Base-by-base conservation (phyloP, 2,888 invertebrate genomes). In the Flexamia atlantica region DNA sequence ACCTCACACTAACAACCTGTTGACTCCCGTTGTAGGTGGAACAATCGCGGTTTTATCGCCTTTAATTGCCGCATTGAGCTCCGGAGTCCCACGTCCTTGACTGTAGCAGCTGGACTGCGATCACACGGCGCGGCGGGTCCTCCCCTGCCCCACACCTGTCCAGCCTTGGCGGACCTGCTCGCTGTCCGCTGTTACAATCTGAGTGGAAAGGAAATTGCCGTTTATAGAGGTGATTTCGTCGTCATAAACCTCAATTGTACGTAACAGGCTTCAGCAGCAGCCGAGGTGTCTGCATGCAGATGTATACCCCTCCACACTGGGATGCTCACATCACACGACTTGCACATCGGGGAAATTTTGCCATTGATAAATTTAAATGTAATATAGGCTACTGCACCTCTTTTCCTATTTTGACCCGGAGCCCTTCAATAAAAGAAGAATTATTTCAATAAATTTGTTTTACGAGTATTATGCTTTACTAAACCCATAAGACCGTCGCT, bases 131-230 rank as follows among this genome's bases (percentile, higher is more conserved):
- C 4, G 7, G 46, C n/a, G 17, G 46, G 46, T 17, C 36, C 36
- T 36, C 28, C 64, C 28, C 64, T 30, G 40, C 12, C n/a, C 25
- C 7, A 64, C 64, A 64, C 64, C 64, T 64, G 64, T 30, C 64
- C 30, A 4, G 14, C 64, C 64, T 64, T 64, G 64, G 57, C 25
- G 25, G 4, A 17, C 28, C 28, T 2, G 64, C 20, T 53, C 14
- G 53, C 57, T 20, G 57, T 57, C 23, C 20, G 23, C 20, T 57
- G 20, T 64, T 28, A 64, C 28, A 30, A 64, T 64, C 64, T 10
- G 64, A 28, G 64, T 28, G 10, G 64, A 64, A 64, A 64, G 28
- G 64, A 28, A 64, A 64, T 30, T 5, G 17, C 28, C 64, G 28
- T 28, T 28, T 28, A 28, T 28, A 17, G 25, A 64, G 64, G 30